Conservation (phyloP, 2,888 invertebrate species). For the Reticulitermes lucifugus region DNA sequence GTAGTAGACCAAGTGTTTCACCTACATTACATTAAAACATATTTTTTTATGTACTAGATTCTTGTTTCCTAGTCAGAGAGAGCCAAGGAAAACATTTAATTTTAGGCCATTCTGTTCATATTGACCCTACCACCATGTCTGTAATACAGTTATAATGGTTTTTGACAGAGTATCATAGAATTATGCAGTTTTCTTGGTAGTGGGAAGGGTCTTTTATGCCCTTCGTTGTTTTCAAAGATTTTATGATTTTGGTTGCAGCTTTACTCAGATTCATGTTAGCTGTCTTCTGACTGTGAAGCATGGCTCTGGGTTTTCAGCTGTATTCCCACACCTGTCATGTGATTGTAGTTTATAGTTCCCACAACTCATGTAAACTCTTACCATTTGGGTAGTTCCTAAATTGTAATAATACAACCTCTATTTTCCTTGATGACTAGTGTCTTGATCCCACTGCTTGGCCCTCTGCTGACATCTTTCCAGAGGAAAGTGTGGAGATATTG, state of each 20-base stretch:
- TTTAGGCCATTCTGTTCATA: neutral
- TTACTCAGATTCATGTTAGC: too few species aligned
- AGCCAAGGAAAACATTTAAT: neutral
- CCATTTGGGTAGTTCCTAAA: neutral
- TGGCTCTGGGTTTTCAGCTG: too few species aligned
- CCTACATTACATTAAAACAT: neutral
- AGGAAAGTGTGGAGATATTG: neutral
- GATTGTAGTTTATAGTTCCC: neutral
- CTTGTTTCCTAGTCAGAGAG: neutral
- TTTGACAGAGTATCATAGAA: too few species aligned
- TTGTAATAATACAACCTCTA: neutral
- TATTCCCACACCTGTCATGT: neutral
- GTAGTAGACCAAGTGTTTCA: neutral
- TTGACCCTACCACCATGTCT: neutral
- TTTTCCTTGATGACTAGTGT: neutral
- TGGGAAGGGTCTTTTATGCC: too few species aligned
- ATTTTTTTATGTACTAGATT: neutral
- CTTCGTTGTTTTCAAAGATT: too few species aligned
- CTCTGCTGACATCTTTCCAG: neutral
- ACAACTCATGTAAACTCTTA: neutral
- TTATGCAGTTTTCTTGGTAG: too few species aligned
- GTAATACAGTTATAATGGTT: too few species aligned
- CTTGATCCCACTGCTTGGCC: neutral
- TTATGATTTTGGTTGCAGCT: too few species aligned
- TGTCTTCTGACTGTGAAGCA: too few species aligned